These are phyloP conservation scores for Eubucco bourcierii DNA, from an alignment of 2,113 vertebrate species.

Conservation along the genomic window DNA sequence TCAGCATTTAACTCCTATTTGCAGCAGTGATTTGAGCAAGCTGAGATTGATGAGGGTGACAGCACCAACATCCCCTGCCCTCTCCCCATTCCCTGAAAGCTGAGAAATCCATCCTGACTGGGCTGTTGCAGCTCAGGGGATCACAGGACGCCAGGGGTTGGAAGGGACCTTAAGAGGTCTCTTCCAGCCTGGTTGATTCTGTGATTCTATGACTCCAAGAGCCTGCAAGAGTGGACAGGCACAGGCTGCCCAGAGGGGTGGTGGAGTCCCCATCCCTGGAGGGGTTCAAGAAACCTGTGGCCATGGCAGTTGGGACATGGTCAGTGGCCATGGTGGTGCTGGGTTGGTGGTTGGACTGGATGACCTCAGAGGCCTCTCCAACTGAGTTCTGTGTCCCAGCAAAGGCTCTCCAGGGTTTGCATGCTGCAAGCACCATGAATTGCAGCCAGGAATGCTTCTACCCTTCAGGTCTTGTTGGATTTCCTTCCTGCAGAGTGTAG, in stretches of 20 bases:
- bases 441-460: neutral
- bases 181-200: no score
- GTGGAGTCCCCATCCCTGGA: no score
- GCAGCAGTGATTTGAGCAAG: neutral
- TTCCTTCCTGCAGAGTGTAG: neutral
- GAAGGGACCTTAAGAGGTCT: no score
- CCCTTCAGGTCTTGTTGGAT: neutral
- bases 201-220: no score
- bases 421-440: accelerated
- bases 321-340: no score
- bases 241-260: no score
- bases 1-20: neutral
- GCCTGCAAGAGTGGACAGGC: no score
- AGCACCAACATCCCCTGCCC: neutral
- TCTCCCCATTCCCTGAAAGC: neutral
- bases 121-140: neutral
- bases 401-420: neutral
- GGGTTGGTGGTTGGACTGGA: no score
- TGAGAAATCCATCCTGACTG: neutral
- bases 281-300: no score
- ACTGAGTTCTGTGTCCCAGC: accelerated
- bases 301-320: no score
- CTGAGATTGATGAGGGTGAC: conserved; percentile 46
- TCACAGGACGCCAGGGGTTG: no score
- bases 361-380: no score